Evolutionary conservation across 2,113 vertebrate genomes (phyloP).

Genomic region (Paramormyrops kingsleyae): DNA sequence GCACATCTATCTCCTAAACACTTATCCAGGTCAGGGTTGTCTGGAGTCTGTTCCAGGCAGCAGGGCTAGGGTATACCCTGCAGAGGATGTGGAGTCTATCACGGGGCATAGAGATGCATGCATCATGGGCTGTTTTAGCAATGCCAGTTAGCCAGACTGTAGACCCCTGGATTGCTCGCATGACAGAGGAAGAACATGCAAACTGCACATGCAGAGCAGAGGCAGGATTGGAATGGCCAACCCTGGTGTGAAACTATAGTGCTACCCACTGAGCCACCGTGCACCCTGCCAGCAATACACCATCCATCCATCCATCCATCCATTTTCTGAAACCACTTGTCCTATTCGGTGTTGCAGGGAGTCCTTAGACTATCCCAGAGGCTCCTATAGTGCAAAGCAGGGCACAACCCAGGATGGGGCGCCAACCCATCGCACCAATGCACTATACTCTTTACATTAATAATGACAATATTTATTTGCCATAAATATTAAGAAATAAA

Average conservation of each 20-base stretch:
- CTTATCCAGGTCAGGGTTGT: not conserved
- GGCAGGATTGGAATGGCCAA: not conserved
- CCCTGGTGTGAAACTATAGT: not conserved
- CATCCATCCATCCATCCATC: not conserved
- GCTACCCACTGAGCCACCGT: not conserved
- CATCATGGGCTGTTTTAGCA: not conserved
- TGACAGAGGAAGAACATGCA: not conserved
- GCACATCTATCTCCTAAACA: not conserved
- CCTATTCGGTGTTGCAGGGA: no score
- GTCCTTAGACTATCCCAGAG: no score
- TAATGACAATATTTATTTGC: not conserved
- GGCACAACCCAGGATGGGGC: no score
- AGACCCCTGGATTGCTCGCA: not conserved
- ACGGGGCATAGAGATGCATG: not conserved
- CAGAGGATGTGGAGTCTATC: not conserved
- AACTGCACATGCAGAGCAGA: not conserved
- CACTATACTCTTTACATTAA: not conserved
- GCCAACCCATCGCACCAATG: no score
- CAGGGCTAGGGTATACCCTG: not conserved
- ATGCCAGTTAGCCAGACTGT: not conserved
- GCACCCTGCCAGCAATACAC: not conserved
- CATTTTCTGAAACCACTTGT: no score
- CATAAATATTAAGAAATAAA: not conserved
- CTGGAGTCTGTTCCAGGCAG: not conserved
- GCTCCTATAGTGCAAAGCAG: no score